Evolutionary conservation across 2,113 vertebrate genomes (phyloP), one percentile per base, ranked within the genome.

Genomic region (Pelecanus crispus): DNA sequence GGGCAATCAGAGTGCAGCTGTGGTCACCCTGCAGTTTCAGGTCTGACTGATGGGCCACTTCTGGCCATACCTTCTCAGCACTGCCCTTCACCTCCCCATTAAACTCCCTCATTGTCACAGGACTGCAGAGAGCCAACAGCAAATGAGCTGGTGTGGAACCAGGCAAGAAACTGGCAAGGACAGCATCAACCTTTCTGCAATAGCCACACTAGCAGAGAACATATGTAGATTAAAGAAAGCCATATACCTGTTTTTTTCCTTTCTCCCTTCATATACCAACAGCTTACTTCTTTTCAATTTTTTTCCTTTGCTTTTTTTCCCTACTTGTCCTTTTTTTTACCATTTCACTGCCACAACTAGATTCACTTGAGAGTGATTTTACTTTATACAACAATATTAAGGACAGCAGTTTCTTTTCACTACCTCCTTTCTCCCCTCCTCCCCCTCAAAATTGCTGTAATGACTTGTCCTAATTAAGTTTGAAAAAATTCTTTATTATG

Each of bases 391-490:
- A 65, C n/a, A 59, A 11, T 75, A 90, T 77, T 75, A 93, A 88
- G 68, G 65, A 44, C 56, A 87, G 38, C 1, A 2, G 83, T 81
- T 92, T 96, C 26, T 92, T 95, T 58, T 77, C 49, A 44, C 52
- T 92, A 21, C 52, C 52, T 83, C n/a, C 32, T 92, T 92, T 87
- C 79, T 10, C n/a, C 55, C 5, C 18, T 86, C 79, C 50, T 70
- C 38, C 36, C 32, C 26, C 44, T 75, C 45, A 86, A 86, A 89
- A 84, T 47, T 78, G 8, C 45, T 92, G 36, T 86, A 95, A 81
- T 91, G 44, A 84, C 81, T 87, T 95, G 70, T 89, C 91, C 90
- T 87, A 96, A 94, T 95, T 94, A 94, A 85, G 34, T 65, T 61
- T 85, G 68, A 96, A 84, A 32, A 72, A 85, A 95, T 53, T 59